Base-by-base conservation (phyloP, 2,113 vertebrate genomes). In the Rissa tridactyla region DNA sequence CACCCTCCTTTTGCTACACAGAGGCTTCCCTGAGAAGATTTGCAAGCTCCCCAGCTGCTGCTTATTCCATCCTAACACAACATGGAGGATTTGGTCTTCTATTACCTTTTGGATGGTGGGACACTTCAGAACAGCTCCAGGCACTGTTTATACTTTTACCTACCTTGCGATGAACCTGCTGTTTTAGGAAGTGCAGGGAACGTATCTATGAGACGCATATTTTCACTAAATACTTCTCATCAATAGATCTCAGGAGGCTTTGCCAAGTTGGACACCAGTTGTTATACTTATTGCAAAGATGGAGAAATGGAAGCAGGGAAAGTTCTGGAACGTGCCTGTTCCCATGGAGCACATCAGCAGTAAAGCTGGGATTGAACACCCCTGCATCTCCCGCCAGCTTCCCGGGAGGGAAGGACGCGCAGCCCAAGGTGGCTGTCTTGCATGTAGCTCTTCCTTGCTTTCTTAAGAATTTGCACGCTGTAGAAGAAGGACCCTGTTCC, bases 321-420 rank as follows among this genome's bases (percentile, higher is more conserved):
- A 42, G 55, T 62, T 70, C 44, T 27, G 21, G 42, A 30, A 32
- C 0, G 1, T 60, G 18, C 30, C 27, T 75, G 26, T 18, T 76
- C 19, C 86, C 55, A 58, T 34, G 60, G 55, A 54, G 42, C 15
- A 49, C 9, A 49, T 8, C 22, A 70, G 42, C 42, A 71, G 38
- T 62, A 92, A 72, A 86, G 27, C 68, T 51, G 55, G 64, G 46
- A 55, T 27, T 71, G 89, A 95, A 60, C 38, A 47, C 10, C 6
- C 25, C 32, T 6, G 21, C 25, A 15, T 47, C 60, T 47, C 3
- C 1, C 32, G 61, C 8, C 27, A 54, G 4, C 6, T 81, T 73
- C 54, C 46, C 38, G 4, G 4, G 25, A 78, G 29, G 25, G 55
- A 83, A 86, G 38, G 42, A 36, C 52, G 26, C 0, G 0, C 29